Percentiles rank a stretch among this genome's conserved stretches.
phyloP scores from a whole-genome alignment of 2,113 vertebrate species.

The Excalfactoria chinensis region DNA sequence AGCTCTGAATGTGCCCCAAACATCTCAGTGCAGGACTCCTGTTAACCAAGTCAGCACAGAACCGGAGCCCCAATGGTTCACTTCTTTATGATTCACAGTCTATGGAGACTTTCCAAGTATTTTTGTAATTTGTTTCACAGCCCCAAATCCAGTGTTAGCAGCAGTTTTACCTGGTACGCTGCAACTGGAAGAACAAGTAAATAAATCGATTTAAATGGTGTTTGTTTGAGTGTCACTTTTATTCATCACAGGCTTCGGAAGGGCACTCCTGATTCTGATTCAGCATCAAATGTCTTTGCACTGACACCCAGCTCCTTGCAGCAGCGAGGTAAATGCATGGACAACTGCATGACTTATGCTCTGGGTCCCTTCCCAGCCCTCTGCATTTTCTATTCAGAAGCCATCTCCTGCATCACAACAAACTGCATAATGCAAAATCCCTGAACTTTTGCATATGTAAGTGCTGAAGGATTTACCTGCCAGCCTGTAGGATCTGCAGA shows the following conservation, averaged over 20 bases:
- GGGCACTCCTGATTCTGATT: not conserved
- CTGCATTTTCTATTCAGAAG: not conserved
- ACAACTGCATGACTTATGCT: accelerated
- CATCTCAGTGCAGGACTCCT: not conserved
- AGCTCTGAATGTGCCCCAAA: not conserved
- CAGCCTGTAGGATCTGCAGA: slow-evolving; percentile 89
- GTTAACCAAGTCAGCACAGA: not conserved
- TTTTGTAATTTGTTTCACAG: not conserved
- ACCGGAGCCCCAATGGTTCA: not conserved
- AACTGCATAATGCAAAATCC: not conserved
- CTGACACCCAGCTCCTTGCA: not conserved
- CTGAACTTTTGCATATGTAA: not conserved
- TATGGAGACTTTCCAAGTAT: not conserved
- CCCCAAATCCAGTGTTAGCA: not conserved
- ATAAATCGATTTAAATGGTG: not conserved
- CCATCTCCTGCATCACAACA: not conserved
- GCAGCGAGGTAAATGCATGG: not conserved
- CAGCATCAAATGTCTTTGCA: not conserved
- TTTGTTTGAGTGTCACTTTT: not conserved
- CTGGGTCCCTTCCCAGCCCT: not conserved
- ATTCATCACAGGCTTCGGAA: not conserved
- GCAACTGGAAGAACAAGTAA: not conserved
- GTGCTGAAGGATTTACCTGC: slow-evolving; percentile 80
- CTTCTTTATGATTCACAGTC: not conserved
- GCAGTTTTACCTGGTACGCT: not conserved